Evolutionary conservation across 2,113 vertebrate species (phyloP).

Genomic region (Pionites leucogaster): DNA sequence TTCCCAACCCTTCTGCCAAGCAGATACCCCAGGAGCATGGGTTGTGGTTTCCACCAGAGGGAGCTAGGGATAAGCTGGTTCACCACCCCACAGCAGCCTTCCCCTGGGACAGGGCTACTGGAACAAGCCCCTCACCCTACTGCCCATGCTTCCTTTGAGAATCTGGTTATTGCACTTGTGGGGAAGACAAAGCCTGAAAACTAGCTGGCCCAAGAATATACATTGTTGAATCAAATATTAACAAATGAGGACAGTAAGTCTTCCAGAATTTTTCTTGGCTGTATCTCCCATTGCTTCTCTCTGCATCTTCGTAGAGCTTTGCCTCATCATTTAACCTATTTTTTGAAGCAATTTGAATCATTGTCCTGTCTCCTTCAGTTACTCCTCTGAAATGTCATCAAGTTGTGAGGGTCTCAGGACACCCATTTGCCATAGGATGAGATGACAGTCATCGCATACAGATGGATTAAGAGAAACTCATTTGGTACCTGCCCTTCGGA

Average conservation of each 20-base stretch:
- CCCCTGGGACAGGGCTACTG: too few species aligned
- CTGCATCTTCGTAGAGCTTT: neutral
- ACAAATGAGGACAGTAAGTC: neutral
- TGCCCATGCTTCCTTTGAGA: accelerated
- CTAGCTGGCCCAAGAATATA: neutral
- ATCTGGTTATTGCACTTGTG: neutral
- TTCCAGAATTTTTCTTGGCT: neutral
- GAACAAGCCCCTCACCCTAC: neutral
- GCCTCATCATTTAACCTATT: neutral
- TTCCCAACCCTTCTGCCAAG: neutral
- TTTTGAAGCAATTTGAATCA: neutral
- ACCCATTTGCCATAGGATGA: neutral
- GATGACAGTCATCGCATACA: accelerated
- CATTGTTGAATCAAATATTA: neutral
- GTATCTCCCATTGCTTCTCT: neutral
- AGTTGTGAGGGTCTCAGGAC: neutral
- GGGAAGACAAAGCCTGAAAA: neutral
- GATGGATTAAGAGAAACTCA: neutral
- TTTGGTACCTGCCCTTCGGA: neutral
- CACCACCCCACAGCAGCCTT: neutral
- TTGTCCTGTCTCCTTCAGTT: neutral
- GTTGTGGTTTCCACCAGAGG: neutral
- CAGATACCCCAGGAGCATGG: accelerated
- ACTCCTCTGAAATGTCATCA: neutral
- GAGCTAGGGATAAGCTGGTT: neutral